Base-by-base conservation (phyloP, 1,140 invertebrate species). In the Drosophila santomea region DNA sequence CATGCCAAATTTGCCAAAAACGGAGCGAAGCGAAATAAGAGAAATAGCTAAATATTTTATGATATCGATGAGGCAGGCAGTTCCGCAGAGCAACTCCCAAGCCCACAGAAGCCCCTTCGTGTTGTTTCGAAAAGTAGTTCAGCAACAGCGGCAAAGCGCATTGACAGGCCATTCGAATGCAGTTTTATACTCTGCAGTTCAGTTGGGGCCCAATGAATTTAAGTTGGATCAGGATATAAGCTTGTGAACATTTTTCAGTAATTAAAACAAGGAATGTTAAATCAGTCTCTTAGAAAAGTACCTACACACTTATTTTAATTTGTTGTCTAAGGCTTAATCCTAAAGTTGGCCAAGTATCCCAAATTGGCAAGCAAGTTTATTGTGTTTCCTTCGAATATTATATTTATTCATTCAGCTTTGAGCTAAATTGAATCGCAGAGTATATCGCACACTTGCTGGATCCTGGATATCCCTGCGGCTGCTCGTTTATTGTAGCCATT, bases 41-140 rank as follows among this genome's bases (percentile, higher is more conserved):
- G 85, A 86, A 86, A 86, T 86, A 67, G 83, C 78, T 86, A 82
- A 86, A 86, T 86, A 86, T 86, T 86, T 86, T 86, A 86, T 86
- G 78, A 82, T 78, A 86, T 86, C 82, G 83, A 86, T 86, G 78
- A 78, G 78, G 74, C 56, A 48, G 72, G 62, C 73, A 51, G 43
- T 54, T 52, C 47, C 8, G 36, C 39, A 59, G 14, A 47, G 55
- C 38, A 41, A 48, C 54, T 35, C 48, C 32, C 48, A 20, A 38
- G 28, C 43, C 32, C 17, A 15, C 43, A 55, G 15, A 39, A 41
- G 47, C 41, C 62, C 51, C 45, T 63, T 45, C 36, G 39, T 61
- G 35, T 20, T 61, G 45, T 60, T 60, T 60, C 23, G 54, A 76
- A 85, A 85, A 80, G 83, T 88, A 82, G 83, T 86, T 79, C 71